These are phyloP conservation scores for Lamprotornis superbus DNA, from an alignment of 2,113 vertebrate species.

Conservation along the genomic window DNA sequence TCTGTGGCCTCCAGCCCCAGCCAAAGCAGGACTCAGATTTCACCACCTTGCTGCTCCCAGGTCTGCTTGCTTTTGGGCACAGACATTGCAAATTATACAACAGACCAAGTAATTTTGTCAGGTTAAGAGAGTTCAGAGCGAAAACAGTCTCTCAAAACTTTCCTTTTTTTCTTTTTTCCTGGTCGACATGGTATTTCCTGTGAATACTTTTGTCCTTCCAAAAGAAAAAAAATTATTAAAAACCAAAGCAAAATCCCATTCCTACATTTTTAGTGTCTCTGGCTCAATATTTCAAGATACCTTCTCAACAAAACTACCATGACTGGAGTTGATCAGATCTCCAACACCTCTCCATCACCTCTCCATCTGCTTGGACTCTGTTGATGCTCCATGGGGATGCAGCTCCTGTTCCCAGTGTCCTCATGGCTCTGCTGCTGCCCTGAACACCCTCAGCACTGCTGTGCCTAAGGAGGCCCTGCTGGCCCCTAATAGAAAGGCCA, in stretches of 20 bases:
- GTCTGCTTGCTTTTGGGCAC: not conserved
- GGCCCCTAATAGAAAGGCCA: rapidly evolving
- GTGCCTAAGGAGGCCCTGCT: not conserved
- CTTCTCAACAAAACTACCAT: not conserved
- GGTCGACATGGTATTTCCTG: not conserved
- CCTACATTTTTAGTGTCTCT: not conserved
- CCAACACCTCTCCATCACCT: not conserved
- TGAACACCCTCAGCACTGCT: not conserved
- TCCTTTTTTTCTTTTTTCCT: rapidly evolving
- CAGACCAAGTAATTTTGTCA: not conserved
- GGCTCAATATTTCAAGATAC: not conserved
- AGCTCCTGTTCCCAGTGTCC: not conserved
- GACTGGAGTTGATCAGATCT: not conserved
- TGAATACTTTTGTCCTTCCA: not conserved
- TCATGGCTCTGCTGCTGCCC: rapidly evolving
- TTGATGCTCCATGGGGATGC: not conserved
- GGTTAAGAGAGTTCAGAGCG: not conserved
- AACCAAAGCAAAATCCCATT: not conserved
- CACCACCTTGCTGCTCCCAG: not conserved
- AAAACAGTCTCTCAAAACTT: not conserved
- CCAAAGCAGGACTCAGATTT: not conserved
- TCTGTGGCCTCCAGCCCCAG: not conserved
- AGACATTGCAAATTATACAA: not conserved
- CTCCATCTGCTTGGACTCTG: rapidly evolving
- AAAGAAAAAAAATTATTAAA: not conserved